phyloP scores from a whole-genome alignment of 1,140 invertebrate species.

The Drosophila teissieri region DNA sequence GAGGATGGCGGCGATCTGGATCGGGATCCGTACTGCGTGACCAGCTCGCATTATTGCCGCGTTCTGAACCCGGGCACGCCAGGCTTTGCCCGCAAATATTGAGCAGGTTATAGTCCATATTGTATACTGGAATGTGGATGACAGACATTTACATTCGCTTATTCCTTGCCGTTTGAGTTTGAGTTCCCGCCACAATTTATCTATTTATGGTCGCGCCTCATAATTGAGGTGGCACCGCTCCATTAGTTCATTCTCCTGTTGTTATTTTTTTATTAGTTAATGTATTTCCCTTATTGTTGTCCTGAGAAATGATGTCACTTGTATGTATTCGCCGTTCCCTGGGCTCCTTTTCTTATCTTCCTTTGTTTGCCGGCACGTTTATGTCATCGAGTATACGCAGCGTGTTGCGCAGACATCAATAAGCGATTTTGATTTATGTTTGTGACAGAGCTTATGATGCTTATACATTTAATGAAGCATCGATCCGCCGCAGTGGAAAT shows the following conservation, averaged over 20 bases:
- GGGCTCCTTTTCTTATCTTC: conserved; percentile 11
- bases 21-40: conserved; percentile 77
- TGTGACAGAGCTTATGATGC: conserved; percentile 40
- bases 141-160: conserved; percentile 24
- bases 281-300: conserved; percentile 51
- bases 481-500: conserved; percentile 28
- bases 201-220: conserved; percentile 63
- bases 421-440: conserved; percentile 54
- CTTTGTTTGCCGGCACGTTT: conserved; percentile 39
- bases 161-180: conserved; percentile 15
- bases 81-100: conserved; percentile 78
- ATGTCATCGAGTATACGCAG: conserved; percentile 60
- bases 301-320: conserved; percentile 72
- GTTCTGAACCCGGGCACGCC: conserved; percentile 82
- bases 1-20: conserved; percentile 36
- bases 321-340: conserved; percentile 19
- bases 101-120: conserved; percentile 45
- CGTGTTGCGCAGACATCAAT: conserved; percentile 59
- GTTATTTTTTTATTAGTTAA: conserved; percentile 40
- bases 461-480: conserved; percentile 48
- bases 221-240: conserved; percentile 60
- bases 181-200: conserved; percentile 32
- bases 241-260: neutral
- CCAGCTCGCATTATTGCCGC: conserved; percentile 84
- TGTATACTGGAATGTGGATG: conserved; percentile 9